Conservation (phyloP, 92 coral and sea anemone genomes). For the Palythoa grandiflora region DNA sequence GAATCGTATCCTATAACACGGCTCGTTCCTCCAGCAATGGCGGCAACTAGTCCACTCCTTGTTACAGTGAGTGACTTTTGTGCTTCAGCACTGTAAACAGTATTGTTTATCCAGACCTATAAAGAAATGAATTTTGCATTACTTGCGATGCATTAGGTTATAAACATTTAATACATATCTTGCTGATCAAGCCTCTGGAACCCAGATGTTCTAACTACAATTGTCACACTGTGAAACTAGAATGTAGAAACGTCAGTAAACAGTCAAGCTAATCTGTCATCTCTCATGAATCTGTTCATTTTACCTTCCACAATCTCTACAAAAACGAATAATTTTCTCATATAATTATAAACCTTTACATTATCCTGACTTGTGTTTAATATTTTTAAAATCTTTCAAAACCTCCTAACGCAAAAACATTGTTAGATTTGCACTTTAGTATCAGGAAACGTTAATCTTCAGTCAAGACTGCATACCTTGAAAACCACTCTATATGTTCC, state of each 20-base stretch:
- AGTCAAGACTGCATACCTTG: slow-evolving; percentile 53
- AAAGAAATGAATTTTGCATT: neutral
- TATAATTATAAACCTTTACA: neutral
- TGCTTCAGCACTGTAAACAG: slow-evolving; percentile 46
- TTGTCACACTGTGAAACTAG: too few relatives aligned
- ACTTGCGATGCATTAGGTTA: neutral
- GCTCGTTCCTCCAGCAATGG: slow-evolving; percentile 75
- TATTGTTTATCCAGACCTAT: slow-evolving; percentile 60
- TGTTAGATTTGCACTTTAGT: too few relatives aligned
- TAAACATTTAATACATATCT: neutral
- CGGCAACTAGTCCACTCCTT: slow-evolving; percentile 64
- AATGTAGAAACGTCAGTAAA: neutral
- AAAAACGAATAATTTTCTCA: too few relatives aligned
- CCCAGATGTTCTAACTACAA: neutral
- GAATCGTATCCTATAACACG: slow-evolving; percentile 62
- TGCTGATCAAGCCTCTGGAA: neutral
- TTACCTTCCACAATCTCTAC: neutral
- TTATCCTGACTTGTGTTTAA: neutral
- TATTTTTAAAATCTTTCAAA: neutral
- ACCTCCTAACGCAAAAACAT: too few relatives aligned
- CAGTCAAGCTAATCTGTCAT: neutral
- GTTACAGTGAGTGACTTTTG: neutral
- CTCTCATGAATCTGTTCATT: neutral
- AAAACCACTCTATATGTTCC: slow-evolving; percentile 54
- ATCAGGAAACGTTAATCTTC: neutral